phyloP scores from a whole-genome alignment of 2,797 vertebrate species.

The Luscinia megarhynchos region DNA sequence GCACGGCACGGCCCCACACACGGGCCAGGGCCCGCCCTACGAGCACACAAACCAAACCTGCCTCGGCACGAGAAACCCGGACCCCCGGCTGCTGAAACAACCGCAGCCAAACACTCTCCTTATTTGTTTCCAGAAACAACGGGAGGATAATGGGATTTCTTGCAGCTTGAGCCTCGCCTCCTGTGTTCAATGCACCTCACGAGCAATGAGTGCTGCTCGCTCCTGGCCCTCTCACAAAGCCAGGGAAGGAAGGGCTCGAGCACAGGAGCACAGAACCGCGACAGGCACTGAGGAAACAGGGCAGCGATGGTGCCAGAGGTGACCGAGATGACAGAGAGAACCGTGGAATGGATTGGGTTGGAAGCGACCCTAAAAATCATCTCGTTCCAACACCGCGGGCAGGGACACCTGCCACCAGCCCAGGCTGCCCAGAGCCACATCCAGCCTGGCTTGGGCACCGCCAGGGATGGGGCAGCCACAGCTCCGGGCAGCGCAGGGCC shows the following conservation, averaged over 20 bases:
- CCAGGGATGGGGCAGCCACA: neutral
- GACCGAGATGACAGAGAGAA: too few relatives aligned
- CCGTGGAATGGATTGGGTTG: fast-evolving
- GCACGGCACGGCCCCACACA: neutral
- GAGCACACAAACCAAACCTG: neutral
- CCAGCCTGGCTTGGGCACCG: neutral
- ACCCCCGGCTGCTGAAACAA: neutral
- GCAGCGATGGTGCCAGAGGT: fast-evolving
- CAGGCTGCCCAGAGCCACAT: neutral
- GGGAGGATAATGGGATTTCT: neutral
- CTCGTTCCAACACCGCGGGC: neutral
- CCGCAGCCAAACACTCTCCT: neutral
- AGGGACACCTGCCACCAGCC: neutral
- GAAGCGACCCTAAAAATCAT: neutral
- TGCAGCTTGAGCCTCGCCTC: neutral
- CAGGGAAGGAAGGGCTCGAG: fast-evolving
- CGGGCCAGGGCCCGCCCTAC: neutral
- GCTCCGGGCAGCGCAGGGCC: neutral
- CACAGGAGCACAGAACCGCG: fast-evolving
- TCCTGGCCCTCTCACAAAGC: neutral
- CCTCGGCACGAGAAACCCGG: neutral
- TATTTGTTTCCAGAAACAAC: neutral
- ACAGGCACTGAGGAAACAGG: neutral
- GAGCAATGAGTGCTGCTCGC: neutral
- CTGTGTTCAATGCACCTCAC: neutral